These are phyloP conservation scores for Microctonus hyperodae DNA, from an alignment of 2,888 invertebrate genomes.

Conservation along the genomic window DNA sequence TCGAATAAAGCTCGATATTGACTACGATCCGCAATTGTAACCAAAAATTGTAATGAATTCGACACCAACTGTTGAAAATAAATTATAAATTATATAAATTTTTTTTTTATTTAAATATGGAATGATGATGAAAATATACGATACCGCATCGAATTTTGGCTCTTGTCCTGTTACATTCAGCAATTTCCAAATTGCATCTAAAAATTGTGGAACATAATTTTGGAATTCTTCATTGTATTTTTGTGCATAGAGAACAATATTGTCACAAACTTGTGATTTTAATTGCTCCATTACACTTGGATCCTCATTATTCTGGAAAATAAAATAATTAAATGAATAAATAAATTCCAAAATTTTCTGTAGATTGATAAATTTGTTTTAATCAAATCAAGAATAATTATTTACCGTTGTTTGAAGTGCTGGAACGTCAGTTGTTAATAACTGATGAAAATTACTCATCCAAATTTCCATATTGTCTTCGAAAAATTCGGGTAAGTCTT, in stretches of 20 bases:
- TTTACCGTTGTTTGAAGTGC: slow-evolving; percentile 60
- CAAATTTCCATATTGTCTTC: slow-evolving; percentile 96
- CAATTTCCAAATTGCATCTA: slow-evolving; percentile 93
- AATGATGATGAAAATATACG: no score
- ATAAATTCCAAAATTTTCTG: no score
- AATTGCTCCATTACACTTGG: slow-evolving; percentile 90
- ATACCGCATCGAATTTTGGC: slow-evolving; percentile 90
- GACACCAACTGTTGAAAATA: slow-evolving; percentile 80
- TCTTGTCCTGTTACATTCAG: slow-evolving; percentile 84
- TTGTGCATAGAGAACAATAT: slow-evolving; percentile 92
- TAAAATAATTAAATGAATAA: no score
- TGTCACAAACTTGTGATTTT: slow-evolving; percentile 96
- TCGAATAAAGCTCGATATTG: slow-evolving; percentile 90
- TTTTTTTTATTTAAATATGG: slow-evolving; percentile 1
- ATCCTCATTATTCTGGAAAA: slow-evolving; percentile 83
- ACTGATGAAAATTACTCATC: slow-evolving; percentile 90
- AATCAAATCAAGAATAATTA: slow-evolving; percentile 5
- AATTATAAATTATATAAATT: slow-evolving; percentile 11
- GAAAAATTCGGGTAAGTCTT: slow-evolving; percentile 98
- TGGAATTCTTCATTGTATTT: slow-evolving; percentile 98
- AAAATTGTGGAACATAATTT: slow-evolving; percentile 87
- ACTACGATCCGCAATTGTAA: slow-evolving; percentile 90
- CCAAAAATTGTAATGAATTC: slow-evolving; percentile 93
- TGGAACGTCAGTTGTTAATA: slow-evolving; percentile 78
- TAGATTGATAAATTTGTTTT: not conserved